Base-by-base conservation (phyloP, 2,113 vertebrate genomes). In the Anoura caudifer region DNA sequence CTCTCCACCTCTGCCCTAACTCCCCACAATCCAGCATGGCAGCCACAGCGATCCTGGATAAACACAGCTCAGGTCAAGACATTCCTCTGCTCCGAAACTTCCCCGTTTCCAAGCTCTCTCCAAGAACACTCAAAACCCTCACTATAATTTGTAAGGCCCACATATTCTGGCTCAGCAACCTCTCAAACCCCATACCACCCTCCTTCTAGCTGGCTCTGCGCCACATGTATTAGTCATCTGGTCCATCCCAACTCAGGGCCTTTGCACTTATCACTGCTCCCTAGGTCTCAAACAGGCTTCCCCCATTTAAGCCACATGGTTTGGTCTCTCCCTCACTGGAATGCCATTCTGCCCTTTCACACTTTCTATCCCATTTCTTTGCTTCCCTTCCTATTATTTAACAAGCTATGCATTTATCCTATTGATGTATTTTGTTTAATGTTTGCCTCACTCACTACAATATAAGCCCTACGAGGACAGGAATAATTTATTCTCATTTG, bases 311-410 rank as follows among this genome's bases (percentile, higher is more conserved):
- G 65, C 14, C 36, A 61, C 20, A 31, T 0, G 12, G 26, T 28
- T 20, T 91, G 2, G 2, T 19, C 28, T 80, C 65, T 89, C n/a
- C 50, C 38, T 88, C 33, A 43, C 13, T 86, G 26, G 87, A 96
- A 87, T 31, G 52, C 13, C 73, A 43, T n/a, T 76, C 59, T 70
- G 10, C 61, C 36, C 33, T 86, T 84, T 38, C 52, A 85, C 45
- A 45, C 12, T 54, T 87, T 61, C 76, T 75, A 70, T 52, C 15
- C 22, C 45, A 67, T 76, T 93, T 87, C 82, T 87, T 90, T 89
- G 63, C 38, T 85, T 93, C 38, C 84, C 84, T 83, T 70, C 56
- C 90, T 67, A 33, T n/a, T 93, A 76, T 36, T 94, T 92, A 85
- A 80, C 41, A 83, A 85, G 72, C n/a, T 87, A 47, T 63, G 47